These are phyloP conservation scores for Chelonus formosanus DNA, from an alignment of 2,888 invertebrate species.

Conservation along the genomic window DNA sequence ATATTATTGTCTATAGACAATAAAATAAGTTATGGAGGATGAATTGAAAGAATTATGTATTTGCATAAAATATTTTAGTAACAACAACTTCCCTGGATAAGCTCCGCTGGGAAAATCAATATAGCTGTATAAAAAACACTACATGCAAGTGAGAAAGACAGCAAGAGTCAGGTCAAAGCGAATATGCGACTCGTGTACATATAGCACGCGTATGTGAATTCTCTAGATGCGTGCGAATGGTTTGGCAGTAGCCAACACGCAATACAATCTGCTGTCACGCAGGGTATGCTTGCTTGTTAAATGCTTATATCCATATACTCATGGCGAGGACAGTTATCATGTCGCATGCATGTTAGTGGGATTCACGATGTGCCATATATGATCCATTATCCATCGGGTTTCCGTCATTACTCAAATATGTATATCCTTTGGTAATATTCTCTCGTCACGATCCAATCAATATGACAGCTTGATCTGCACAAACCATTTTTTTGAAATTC, in stretches of 20 bases:
- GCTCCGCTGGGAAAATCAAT: constrained; percentile 50
- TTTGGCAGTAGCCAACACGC: constrained; percentile 40
- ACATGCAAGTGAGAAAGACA: constrained; percentile 23
- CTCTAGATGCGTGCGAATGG: constrained; percentile 22
- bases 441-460: no score
- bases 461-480: no score
- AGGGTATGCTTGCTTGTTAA: constrained; percentile 28
- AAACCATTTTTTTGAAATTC: no score
- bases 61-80: constrained; percentile 33
- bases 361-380: constrained; percentile 3
- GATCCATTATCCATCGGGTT: neutral
- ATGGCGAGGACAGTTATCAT: no score
- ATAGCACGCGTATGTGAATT: constrained; percentile 17
- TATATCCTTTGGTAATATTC: no score
- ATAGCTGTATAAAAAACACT: constrained; percentile 47
- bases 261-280: constrained; percentile 44
- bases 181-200: constrained; percentile 5
- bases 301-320: constrained; percentile 4
- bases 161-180: constrained; percentile 22
- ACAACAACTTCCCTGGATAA: constrained; percentile 36
- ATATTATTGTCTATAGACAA: no score
- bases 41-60: constrained; percentile 12
- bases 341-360: neutral
- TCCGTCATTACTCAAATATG: neutral
- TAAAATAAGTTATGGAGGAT: neutral